Percentiles rank a stretch among this genome's conserved stretches.
Conservation (phyloP, 2,888 invertebrate species). For the Phalera bucephala region DNA sequence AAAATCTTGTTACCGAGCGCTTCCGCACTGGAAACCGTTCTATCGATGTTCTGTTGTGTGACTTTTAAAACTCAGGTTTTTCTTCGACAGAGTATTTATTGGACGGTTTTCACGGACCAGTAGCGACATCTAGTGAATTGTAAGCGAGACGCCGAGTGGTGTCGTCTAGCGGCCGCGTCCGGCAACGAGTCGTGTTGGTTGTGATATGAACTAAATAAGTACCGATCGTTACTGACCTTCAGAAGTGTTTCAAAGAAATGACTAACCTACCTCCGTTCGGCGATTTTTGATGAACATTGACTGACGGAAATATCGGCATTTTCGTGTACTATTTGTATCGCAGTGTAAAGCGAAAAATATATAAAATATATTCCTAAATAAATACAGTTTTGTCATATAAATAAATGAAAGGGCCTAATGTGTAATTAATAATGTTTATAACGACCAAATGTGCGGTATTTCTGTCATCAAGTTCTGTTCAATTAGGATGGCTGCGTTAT, state of each 20-base stretch:
- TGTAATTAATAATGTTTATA: conserved; percentile 32
- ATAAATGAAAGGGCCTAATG: conserved; percentile 37
- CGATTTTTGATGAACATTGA: conserved; percentile 40
- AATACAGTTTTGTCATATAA: conserved; percentile 22
- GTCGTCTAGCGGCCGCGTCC: conserved; percentile 52
- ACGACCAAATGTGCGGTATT: conserved; percentile 60
- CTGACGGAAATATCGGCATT: conserved; percentile 55
- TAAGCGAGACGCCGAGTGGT: conserved; percentile 28
- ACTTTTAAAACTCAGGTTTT: conserved; percentile 7
- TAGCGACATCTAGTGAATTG: conserved; percentile 41
- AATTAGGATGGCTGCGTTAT: conserved; percentile 20
- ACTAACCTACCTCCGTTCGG: conserved; percentile 37
- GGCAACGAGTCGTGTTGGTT: conserved; percentile 60
- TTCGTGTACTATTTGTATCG: conserved; percentile 38
- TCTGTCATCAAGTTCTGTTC: conserved; percentile 24
- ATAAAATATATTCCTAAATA: conserved; percentile 25
- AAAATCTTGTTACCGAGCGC: conserved; percentile 13
- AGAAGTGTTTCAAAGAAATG: conserved; percentile 27
- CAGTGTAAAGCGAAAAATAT: conserved; percentile 19
- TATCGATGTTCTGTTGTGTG: conserved; percentile 26
- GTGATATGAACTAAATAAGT: conserved; percentile 54
- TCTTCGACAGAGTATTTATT: conserved; percentile 23
- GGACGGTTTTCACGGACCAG: conserved; percentile 25
- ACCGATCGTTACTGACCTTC: conserved; percentile 42
- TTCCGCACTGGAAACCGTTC: conserved; percentile 22